A percentile compares a stretch with the other conserved stretches of the same genome.
Evolutionary conservation across 1,140 invertebrate genomes (phyloP).

Genomic region (Stenopsyche tienmushanensis): DNA sequence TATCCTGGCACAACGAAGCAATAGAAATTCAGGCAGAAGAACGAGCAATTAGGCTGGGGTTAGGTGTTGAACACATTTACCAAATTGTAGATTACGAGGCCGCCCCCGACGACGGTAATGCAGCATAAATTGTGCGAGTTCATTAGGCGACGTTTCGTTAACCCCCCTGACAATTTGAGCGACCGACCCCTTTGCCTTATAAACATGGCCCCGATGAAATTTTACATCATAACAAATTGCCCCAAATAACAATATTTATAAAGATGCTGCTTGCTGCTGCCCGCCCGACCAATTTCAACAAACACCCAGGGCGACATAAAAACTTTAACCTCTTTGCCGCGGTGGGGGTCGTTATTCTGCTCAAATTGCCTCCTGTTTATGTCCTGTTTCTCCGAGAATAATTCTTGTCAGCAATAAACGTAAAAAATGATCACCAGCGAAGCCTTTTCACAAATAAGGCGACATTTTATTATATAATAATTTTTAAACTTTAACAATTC

Average conservation of each 20-base stretch:
- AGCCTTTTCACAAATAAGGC: no score
- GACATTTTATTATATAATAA: no score
- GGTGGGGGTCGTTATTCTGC: no score
- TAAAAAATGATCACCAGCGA: no score
- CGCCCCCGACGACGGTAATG: not conserved
- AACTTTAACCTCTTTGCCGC: conserved; percentile 11
- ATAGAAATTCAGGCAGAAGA: conserved; percentile 20
- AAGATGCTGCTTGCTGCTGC: no score
- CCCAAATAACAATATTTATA: conserved; percentile 17
- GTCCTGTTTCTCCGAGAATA: no score
- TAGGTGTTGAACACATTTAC: conserved; percentile 22
- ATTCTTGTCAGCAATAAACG: no score
- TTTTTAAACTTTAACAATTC: no score
- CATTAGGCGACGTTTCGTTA: not conserved
- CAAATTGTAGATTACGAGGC: conserved; percentile 14
- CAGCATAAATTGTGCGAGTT: conserved; percentile 4
- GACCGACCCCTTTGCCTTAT: not conserved
- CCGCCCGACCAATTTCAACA: no score
- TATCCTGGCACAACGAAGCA: not conserved
- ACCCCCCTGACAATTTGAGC: not conserved
- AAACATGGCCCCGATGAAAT: not conserved
- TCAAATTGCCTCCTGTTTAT: no score
- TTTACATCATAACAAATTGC: conserved; percentile 17
- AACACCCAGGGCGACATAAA: not conserved
- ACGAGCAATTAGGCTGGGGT: not conserved